Percentiles rank a stretch among this genome's conserved stretches.
These are phyloP conservation scores for Rhinoraja longicauda DNA, from an alignment of 2,797 vertebrate species.

Conservation along the genomic window DNA sequence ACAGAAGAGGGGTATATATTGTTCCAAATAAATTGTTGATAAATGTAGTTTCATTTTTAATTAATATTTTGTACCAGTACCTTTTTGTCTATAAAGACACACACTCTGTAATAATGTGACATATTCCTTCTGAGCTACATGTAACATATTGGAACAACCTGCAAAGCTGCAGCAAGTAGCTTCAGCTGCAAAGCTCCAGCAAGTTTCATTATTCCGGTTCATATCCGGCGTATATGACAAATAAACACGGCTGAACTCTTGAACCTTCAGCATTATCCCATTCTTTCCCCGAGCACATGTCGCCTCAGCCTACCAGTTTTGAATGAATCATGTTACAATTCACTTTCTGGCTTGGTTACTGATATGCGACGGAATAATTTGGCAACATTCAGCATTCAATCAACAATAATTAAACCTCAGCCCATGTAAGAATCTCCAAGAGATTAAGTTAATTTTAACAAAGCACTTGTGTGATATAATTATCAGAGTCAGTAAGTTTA, in stretches of 20 bases:
- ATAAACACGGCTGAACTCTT: too few species aligned
- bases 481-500: neutral
- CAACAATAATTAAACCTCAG: neutral
- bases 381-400: neutral
- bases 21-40: too few species aligned
- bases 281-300: neutral
- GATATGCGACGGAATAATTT: neutral
- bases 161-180: too few species aligned
- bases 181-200: too few species aligned
- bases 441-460: slow-evolving; percentile 27
- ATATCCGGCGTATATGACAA: too few species aligned
- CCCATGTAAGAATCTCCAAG: neutral
- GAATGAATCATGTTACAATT: neutral
- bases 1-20: too few species aligned
- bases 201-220: too few species aligned
- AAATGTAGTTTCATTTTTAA: too few species aligned
- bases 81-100: too few species aligned
- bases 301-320: neutral
- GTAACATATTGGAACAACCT: too few species aligned
- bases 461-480: slow-evolving; percentile 20
- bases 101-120: too few species aligned
- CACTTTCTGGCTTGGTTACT: neutral
- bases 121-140: neutral
- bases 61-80: too few species aligned
- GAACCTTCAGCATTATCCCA: neutral